A percentile compares a stretch with the other conserved stretches of the same genome.
phyloP scores from a whole-genome alignment of 2,113 vertebrate species.

The Phasianus colchicus region DNA sequence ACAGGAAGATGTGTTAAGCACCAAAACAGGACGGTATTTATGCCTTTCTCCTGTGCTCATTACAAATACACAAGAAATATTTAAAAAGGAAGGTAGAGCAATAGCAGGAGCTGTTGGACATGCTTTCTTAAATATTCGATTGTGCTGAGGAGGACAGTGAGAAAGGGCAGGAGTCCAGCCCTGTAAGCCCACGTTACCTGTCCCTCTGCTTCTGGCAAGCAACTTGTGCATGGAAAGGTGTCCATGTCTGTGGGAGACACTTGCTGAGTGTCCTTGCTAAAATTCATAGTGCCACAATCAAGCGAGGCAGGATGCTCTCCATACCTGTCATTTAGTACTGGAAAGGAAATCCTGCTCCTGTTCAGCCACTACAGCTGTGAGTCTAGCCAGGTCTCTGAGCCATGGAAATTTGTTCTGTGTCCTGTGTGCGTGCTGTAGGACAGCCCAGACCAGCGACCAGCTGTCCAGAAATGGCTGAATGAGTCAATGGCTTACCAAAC shows the following conservation, averaged over 20 bases:
- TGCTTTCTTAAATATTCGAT: background rate
- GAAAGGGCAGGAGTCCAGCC: background rate
- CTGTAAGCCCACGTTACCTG: background rate
- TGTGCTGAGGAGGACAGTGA: background rate
- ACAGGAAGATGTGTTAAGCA: conserved; percentile 11
- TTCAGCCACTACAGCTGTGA: background rate
- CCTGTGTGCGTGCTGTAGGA: background rate
- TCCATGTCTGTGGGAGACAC: rapidly evolving
- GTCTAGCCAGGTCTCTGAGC: background rate
- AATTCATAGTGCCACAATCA: background rate
- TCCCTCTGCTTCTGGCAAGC: background rate
- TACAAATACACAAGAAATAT: conserved; percentile 10
- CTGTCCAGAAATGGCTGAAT: background rate
- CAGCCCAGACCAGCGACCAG: conserved; percentile 13
- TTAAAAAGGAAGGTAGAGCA: background rate
- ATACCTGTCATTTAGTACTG: background rate
- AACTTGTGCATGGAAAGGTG: background rate
- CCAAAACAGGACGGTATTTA: background rate
- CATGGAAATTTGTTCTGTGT: background rate
- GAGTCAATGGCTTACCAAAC: background rate
- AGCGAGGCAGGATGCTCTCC: background rate
- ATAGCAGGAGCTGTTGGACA: rapidly evolving
- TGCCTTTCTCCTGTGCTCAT: background rate
- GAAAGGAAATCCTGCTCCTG: conserved; percentile 10
- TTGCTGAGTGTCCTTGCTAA: background rate